Percentiles rank a stretch among this genome's conserved stretches.
Evolutionary conservation across 2,888 invertebrate genomes (phyloP).

Genomic region (Subacronicta megacephala): DNA sequence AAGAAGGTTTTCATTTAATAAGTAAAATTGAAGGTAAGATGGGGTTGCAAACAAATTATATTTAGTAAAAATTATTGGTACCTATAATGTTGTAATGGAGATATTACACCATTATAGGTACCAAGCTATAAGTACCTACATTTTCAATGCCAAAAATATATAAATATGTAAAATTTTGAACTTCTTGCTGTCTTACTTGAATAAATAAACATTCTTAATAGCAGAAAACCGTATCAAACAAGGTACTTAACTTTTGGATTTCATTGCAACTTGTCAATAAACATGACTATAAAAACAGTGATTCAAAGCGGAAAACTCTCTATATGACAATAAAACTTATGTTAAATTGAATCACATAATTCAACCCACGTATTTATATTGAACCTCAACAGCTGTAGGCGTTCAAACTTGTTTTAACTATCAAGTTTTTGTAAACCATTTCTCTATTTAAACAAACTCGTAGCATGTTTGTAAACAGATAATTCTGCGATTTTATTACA

Average conservation of each 20-base stretch:
- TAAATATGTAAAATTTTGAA: background rate
- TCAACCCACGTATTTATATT: constrained; percentile 44
- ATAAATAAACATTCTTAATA: background rate
- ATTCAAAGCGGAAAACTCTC: constrained; percentile 25
- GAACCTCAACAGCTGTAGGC: constrained; percentile 31
- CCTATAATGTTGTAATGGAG: no score
- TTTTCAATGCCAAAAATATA: background rate
- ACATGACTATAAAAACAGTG: constrained; percentile 20
- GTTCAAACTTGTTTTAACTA: constrained; percentile 38
- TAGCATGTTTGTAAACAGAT: constrained; percentile 40
- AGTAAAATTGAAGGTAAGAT: no score
- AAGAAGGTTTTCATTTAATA: background rate
- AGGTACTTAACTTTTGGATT: background rate
- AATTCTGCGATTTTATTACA: constrained; percentile 38
- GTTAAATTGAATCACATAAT: constrained; percentile 32
- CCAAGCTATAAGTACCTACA: no score
- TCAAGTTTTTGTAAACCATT: constrained; percentile 29
- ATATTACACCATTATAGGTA: no score
- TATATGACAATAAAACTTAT: constrained; percentile 29
- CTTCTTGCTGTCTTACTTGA: background rate
- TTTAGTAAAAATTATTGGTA: no score
- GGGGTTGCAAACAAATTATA: background rate
- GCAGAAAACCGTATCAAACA: constrained; percentile 2
- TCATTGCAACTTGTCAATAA: constrained; percentile 12
- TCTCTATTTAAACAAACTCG: constrained; percentile 24